These are phyloP conservation scores for Calcarius ornatus DNA, from an alignment of 2,113 vertebrate species.

Conservation along the genomic window DNA sequence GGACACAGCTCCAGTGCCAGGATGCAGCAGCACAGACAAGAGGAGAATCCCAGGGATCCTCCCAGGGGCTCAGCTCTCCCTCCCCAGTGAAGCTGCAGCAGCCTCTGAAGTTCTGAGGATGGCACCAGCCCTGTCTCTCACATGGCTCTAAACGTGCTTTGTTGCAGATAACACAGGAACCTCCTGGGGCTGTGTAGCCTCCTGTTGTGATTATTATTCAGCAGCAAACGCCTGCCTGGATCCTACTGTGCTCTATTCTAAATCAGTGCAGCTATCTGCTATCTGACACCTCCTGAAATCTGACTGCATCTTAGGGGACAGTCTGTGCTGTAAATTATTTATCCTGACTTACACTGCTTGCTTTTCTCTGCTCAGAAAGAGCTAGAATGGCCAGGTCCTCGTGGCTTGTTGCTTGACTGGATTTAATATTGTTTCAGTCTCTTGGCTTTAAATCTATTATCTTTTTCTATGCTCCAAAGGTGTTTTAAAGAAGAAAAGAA, in stretches of 20 bases:
- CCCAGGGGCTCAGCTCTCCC: background rate
- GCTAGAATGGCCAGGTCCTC: background rate
- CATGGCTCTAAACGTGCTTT: background rate
- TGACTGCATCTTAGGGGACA: conserved; percentile 15
- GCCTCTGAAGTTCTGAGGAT: background rate
- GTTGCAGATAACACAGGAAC: background rate
- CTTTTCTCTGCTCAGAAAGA: background rate
- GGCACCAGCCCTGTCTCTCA: background rate
- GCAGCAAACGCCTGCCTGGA: background rate
- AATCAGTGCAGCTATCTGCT: conserved; percentile 33
- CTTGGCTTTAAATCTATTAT: background rate
- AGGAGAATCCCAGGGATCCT: background rate
- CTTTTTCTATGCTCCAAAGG: background rate
- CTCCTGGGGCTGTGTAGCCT: background rate
- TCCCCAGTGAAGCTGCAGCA: background rate
- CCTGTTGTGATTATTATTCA: conserved; percentile 39
- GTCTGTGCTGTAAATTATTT: conserved; percentile 28
- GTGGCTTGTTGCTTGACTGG: background rate
- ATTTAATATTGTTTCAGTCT: background rate
- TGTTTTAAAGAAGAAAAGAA: background rate
- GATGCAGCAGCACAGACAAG: background rate
- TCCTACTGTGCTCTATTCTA: background rate
- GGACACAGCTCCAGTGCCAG: too few species aligned
- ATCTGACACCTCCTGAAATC: conserved; percentile 37
- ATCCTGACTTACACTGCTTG: background rate